Base-by-base conservation (phyloP, 2,797 vertebrate species). In the Sphaeramia orbicularis region DNA sequence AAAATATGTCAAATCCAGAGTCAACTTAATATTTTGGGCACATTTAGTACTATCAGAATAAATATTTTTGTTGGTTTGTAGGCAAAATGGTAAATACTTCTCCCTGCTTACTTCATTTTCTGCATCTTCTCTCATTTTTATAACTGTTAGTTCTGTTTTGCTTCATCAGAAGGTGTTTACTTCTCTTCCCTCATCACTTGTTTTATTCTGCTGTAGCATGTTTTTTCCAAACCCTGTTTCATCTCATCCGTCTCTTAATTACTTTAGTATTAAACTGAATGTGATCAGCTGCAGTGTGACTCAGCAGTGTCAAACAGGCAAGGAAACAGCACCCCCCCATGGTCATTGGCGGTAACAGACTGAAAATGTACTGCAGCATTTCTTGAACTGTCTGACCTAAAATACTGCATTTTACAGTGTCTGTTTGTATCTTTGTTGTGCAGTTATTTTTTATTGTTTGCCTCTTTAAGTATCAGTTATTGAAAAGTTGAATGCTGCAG, bases 201-300 rank as follows among this genome's bases (percentile, higher is more conserved):
- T 12, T 71, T 30, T 1, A 8, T 10, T 37, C 9, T 6, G 0
- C 13, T 7, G 6, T 6, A 19, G 37, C 18, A 21, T 27, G 2
- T 55, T 40, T 12, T 10, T 14, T 1, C 1, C 27, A 30, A 1
- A 30, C 10, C 16, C 4, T 15, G 1, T 4, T 45, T 10, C 0
- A 7, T 38, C 16, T 21, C 35, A 11, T 37, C 65, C 4, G 32
- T 57, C 0, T 35, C 1, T 2, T 14, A 5, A 71, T 68, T 41
- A 0, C 24, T 50, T 42, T 42, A 8, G 10, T 15, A 0, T 38
- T 2, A 44, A 63, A 49, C 13, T 10, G 13, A 40, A 32, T 7
- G 40, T 65, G 62, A 58, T 60, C 45, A 58, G 78, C 84, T 87
- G 86, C 86, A 89, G 80, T 56, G 85, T 93, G 92, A 93, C 89